Percentiles rank a stretch among this genome's conserved stretches.
phyloP scores from a whole-genome alignment of 2,888 invertebrate genomes.

The Lycocerus yunnanus region DNA sequence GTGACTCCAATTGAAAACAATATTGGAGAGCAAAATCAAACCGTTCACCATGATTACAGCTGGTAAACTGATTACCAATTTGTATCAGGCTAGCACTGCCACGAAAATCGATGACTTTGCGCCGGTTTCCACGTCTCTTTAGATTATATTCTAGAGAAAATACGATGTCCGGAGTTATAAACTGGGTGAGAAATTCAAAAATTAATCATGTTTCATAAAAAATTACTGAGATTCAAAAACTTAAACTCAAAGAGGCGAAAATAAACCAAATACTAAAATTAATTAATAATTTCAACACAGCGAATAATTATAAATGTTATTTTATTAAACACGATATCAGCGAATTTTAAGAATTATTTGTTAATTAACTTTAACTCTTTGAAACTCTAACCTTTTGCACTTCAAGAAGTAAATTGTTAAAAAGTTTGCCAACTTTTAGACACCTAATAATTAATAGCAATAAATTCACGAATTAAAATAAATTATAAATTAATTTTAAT shows the following conservation, averaged over 20 bases:
- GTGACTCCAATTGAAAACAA: neutral
- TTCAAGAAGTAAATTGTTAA: no score
- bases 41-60: conserved; percentile 27
- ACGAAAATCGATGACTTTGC: conserved; percentile 49
- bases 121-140: conserved; percentile 42
- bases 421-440: no score
- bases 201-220: neutral
- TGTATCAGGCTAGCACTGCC: conserved; percentile 32
- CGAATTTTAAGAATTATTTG: no score
- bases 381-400: no score
- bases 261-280: neutral
- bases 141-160: conserved; percentile 26
- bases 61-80: conserved; percentile 37
- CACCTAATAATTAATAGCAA: no score
- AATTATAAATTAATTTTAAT: no score
- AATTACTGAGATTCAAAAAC: neutral
- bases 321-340: no score
- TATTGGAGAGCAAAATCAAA: neutral
- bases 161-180: conserved; percentile 16
- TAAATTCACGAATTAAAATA: no score
- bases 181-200: conserved; percentile 5
- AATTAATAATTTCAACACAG: neutral
- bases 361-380: no score
- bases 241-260: neutral
- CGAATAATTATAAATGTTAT: no score